Percentiles rank a stretch among this genome's conserved stretches.
These are phyloP conservation scores for Ceuthmochares aereus DNA, from an alignment of 2,113 vertebrate species.

Conservation along the genomic window DNA sequence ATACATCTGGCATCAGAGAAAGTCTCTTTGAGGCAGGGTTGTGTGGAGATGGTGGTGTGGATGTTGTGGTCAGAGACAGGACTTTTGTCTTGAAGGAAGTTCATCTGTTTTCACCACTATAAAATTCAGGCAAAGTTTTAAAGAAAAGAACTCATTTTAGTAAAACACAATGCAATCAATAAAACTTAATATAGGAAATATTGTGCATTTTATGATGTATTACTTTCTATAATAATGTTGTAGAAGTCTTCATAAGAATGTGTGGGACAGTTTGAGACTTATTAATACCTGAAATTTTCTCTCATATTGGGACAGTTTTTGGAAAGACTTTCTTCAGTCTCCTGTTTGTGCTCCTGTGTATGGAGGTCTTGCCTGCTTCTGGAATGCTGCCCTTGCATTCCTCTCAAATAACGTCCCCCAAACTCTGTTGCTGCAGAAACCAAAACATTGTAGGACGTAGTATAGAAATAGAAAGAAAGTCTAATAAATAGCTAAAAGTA, in stretches of 20 bases:
- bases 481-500: not conserved
- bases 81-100: not conserved
- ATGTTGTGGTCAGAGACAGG: not conserved
- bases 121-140: not conserved
- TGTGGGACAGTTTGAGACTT: not conserved
- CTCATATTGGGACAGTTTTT: not conserved
- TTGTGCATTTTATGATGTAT: fast-evolving
- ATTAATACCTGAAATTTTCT: not conserved
- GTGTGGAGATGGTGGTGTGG: not conserved
- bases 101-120: not conserved
- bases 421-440: not conserved
- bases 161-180: not conserved
- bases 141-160: not conserved
- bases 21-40: not conserved
- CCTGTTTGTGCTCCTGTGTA: not conserved
- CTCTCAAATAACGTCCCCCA: not conserved
- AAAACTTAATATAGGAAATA: not conserved
- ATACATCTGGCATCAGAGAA: not conserved
- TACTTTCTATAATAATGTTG: not conserved
- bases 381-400: not conserved
- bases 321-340: not conserved
- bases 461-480: not conserved
- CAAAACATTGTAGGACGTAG: not conserved
- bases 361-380: not conserved
- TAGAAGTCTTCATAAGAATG: not conserved